Evolutionary conservation across 1,140 invertebrate species (phyloP).

Genomic region (Homarus americanus): DNA sequence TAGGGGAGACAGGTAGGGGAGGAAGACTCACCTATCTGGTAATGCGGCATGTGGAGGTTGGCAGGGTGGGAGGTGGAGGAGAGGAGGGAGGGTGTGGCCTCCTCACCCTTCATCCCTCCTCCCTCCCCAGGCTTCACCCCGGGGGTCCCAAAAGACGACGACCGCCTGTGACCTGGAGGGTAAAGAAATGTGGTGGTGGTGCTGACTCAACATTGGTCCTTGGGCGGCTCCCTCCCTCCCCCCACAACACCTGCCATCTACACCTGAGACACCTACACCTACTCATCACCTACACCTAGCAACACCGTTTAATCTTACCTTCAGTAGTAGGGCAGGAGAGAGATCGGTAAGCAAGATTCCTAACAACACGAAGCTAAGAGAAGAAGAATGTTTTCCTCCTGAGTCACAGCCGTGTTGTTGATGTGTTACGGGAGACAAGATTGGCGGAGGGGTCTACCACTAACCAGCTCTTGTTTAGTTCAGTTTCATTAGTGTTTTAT

Average conservation of each 20-base stretch:
- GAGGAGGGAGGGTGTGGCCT: neutral
- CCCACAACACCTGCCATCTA: neutral
- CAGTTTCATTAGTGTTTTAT: no score
- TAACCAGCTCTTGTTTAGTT: no score
- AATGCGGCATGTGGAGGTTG: constrained; percentile 30
- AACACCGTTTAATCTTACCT: no score
- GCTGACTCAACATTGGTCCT: neutral
- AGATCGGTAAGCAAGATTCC: no score
- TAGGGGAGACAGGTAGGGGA: neutral
- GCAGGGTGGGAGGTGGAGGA: constrained; percentile 9
- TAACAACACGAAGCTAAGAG: no score
- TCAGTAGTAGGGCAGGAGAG: no score
- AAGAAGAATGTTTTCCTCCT: no score
- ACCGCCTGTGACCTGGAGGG: constrained; percentile 29
- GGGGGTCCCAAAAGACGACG: constrained; percentile 1
- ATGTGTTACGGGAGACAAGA: no score
- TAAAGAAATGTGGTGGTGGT: neutral
- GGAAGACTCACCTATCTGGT: constrained; percentile 34
- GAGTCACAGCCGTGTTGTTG: no score
- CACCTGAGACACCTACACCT: neutral
- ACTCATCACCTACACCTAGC: neutral
- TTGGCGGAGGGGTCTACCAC: no score
- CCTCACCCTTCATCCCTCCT: neutral
- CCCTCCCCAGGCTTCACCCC: constrained; percentile 23
- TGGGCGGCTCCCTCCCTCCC: no score